Evolutionary conservation across 1,140 invertebrate genomes (phyloP), one percentile per base, ranked within the genome.

Genomic region (Idris sp.): DNA sequence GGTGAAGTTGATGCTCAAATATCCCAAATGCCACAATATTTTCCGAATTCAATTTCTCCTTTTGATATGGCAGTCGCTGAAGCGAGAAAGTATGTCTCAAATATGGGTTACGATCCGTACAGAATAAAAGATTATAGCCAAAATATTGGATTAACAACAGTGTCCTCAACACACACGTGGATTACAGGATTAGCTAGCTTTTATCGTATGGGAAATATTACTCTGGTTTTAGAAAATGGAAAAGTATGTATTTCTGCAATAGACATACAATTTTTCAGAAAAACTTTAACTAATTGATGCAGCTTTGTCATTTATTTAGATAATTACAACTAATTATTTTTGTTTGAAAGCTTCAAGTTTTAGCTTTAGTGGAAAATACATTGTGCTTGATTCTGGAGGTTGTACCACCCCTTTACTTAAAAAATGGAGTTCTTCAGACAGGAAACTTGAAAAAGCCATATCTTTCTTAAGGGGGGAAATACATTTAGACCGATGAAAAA

Each of bases 11-110:
- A 90, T 59, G 87, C 89, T 36, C 86, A 89, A 59, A 87, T 89
- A 53, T 85, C 84, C 0, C 79, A 92, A 72, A 80, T 94, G 6
- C 89, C 92, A 3, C 90, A 93, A 76, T 91, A 90, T 33, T 93
- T 96, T 76, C 93, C 94, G 0, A 96, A 96, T 83, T 96, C 94
- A 0, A 94, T 96, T 72, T 92, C 93, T 5, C 94, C 94, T 0
- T 88, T 96, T 35, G 94, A 96, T 76, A 93, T 94, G 89, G 90
- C 92, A 6, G 90, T 96, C 26, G 90, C 92, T 2, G 92, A 94
- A 77, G 89, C 89, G 0, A 88, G 94, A 6, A 92, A 91, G 72
- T 90, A 92, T 76, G 91, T 96, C 1, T 89, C 91, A 6, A 84
- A 90, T 26, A 90, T 91, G 85, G 89, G 90, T 4, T 91, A 91